Evolutionary conservation across 2,888 invertebrate genomes (phyloP), one percentile per base, ranked within the genome.

Genomic region (Phragmatobia fuliginosa): DNA sequence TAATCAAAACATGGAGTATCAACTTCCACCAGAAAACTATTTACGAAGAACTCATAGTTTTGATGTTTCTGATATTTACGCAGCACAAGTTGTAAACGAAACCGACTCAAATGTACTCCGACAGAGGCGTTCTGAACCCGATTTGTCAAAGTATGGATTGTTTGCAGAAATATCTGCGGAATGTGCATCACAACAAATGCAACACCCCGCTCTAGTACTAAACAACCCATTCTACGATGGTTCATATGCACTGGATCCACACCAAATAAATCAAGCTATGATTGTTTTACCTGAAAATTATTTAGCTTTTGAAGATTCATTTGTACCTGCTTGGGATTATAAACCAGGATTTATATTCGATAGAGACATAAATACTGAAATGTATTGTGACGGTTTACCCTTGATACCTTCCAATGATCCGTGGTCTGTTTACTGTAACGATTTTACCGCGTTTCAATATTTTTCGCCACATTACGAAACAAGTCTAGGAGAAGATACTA

Each of bases 201-300:
- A 91, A 77, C 88, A 91, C 62, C 88, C 92, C 49, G 90, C 95
- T 36, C 84, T 95, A 67, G 93, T 95, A 70, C 88, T 95, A 66
- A 95, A 95, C 77, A 95, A 95, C 80, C 95, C 95, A 18, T 95
- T 95, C 85, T 95, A 95, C 78, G 94, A 95, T 75, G 92, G 92
- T 63, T 90, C 95, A 38, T 92, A 91, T 75, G 93, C 94, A 36
- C 83, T 91, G 68, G 88, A 91, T 81, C 79, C 90, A 32, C 83
- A 85, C 45, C 90, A 92, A 73, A 75, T 92, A 65, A 91, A 88
- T 82, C 90, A 89, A 73, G 84, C 87, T 59, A 88, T 93, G 84
- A 88, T 94, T n/a, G 86, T 92, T 68, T 80, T 95, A 77, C 95
- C 95, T 62, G 95, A 95, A 80, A 94, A 92, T 83, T 95, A 95